phyloP scores from a whole-genome alignment of 2,888 invertebrate species.

The Smittia sp. region DNA sequence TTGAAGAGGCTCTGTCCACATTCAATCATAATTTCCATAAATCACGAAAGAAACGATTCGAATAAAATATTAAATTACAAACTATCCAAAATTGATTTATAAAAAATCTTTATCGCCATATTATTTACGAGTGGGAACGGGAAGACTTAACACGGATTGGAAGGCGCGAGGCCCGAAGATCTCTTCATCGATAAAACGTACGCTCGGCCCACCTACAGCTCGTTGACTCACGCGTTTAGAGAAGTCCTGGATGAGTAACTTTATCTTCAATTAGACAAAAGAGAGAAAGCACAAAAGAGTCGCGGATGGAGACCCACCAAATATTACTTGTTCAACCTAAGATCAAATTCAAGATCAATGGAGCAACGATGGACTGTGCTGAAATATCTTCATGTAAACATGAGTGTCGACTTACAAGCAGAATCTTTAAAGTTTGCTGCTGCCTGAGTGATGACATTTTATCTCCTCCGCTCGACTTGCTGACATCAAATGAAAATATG shows the following conservation, averaged over 20 bases:
- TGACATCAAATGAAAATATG: conserved; percentile 36
- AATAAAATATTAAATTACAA: conserved; percentile 4
- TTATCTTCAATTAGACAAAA: conserved; percentile 10
- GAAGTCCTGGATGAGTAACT: not conserved
- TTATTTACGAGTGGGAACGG: conserved; percentile 15
- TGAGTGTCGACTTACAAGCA: conserved; percentile 32
- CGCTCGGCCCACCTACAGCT: conserved; percentile 12
- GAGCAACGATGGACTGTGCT: conserved; percentile 11
- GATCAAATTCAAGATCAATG: conserved; percentile 7
- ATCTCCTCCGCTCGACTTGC: not conserved
- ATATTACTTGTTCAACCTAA: not conserved
- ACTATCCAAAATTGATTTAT: not conserved
- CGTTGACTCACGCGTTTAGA: conserved; percentile 4
- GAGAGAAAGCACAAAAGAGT: not conserved
- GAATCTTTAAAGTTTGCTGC: not conserved
- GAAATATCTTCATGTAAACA: conserved; percentile 37
- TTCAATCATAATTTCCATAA: conserved; percentile 6
- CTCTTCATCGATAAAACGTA: conserved; percentile 6
- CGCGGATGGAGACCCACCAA: conserved; percentile 6
- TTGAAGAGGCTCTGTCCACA: not conserved
- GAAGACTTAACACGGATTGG: conserved; percentile 10
- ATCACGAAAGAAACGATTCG: conserved; percentile 4
- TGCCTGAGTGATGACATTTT: not conserved
- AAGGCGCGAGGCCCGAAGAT: not conserved
- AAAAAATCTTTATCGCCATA: conserved; percentile 11